Conservation (phyloP, 2,888 invertebrate species). For the Apotomis turbidana region DNA sequence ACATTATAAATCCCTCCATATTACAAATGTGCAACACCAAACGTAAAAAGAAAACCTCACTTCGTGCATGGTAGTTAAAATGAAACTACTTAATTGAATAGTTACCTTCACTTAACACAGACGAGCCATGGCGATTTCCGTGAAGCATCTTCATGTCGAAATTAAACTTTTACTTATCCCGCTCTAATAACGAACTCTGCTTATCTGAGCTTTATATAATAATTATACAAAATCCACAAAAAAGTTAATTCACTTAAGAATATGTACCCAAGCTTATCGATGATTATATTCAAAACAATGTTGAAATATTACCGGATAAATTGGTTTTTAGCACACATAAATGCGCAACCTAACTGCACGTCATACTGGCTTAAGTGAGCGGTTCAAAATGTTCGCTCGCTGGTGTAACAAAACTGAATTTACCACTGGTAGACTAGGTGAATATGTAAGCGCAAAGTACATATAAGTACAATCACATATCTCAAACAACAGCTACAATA, state of each 20-base stretch:
- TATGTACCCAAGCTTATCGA: background rate
- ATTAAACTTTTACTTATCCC: background rate
- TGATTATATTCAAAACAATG: background rate
- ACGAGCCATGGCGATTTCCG: constrained; percentile 25
- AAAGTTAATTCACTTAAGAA: constrained; percentile 4
- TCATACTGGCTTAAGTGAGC: constrained; percentile 66
- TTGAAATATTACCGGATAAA: background rate
- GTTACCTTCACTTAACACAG: constrained; percentile 31
- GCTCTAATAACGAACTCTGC: background rate
- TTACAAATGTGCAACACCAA: too few relatives aligned
- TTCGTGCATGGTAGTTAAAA: too few relatives aligned
- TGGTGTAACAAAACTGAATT: constrained; percentile 46
- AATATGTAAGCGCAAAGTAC: background rate
- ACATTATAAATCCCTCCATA: too few relatives aligned
- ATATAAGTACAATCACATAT: background rate
- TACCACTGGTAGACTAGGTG: constrained; percentile 15
- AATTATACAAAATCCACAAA: too few relatives aligned
- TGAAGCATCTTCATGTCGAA: constrained; percentile 14
- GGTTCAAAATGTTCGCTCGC: constrained; percentile 67
- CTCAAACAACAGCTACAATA: background rate
- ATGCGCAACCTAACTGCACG: constrained; percentile 53
- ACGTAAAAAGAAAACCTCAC: too few relatives aligned
- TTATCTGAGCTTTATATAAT: background rate
- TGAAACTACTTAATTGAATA: too few relatives aligned
- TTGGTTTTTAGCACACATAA: constrained; percentile 15